Conservation (phyloP, 1,140 invertebrate genomes). For the Orchestia grillus region DNA sequence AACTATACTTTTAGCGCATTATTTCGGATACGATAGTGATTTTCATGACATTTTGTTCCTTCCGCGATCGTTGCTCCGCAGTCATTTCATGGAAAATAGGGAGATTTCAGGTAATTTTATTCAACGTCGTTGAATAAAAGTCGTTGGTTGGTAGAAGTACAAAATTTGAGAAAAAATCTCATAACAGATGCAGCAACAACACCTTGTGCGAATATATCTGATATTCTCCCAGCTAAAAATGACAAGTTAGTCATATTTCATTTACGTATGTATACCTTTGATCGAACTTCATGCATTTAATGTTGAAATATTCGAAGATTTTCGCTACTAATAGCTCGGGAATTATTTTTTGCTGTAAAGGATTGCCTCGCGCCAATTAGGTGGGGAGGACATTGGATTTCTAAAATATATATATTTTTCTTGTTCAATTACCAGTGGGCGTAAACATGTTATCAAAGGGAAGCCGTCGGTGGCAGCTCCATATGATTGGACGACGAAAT, state of each 20-base stretch:
- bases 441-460: background rate
- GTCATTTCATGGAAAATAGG: too few relatives aligned
- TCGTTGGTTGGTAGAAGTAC: too few relatives aligned
- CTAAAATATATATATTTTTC: background rate
- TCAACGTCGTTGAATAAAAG: too few relatives aligned
- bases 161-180: too few relatives aligned
- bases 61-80: too few relatives aligned
- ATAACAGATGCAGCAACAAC: too few relatives aligned
- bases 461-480: background rate
- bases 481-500: background rate
- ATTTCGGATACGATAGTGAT: too few relatives aligned
- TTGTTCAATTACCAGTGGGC: background rate
- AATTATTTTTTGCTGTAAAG: background rate
- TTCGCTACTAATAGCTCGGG: background rate
- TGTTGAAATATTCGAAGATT: background rate
- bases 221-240: too few relatives aligned
- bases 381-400: background rate
- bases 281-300: background rate
- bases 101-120: too few relatives aligned
- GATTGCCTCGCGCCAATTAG: background rate
- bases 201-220: too few relatives aligned
- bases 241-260: background rate
- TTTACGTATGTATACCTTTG: background rate
- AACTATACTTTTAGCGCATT: too few relatives aligned
- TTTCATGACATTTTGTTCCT: too few relatives aligned